A percentile compares a stretch with the other conserved stretches of the same genome.
Evolutionary conservation across 2,888 invertebrate species (phyloP).

Genomic region (Sinohyriopsis cumingii): DNA sequence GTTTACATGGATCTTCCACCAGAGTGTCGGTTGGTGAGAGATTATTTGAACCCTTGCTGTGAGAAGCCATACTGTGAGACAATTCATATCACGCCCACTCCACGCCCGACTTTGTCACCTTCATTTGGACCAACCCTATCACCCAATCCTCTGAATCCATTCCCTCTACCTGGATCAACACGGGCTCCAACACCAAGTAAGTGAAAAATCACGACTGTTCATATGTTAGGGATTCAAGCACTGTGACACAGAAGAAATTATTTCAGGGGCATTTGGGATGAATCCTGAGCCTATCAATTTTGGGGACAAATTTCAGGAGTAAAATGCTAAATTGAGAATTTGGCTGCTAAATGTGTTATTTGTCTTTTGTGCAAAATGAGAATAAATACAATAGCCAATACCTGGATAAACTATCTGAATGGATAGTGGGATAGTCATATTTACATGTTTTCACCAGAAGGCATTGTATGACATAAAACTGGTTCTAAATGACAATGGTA

Average conservation of each 20-base stretch:
- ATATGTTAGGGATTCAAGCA: not conserved
- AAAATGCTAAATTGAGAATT: too few relatives aligned
- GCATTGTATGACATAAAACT: too few relatives aligned
- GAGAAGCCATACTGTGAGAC: slow-evolving; percentile 42
- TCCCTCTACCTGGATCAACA: slow-evolving; percentile 22
- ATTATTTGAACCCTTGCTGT: slow-evolving; percentile 47
- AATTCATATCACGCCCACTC: slow-evolving; percentile 20
- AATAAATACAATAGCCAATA: too few relatives aligned
- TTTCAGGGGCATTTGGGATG: too few relatives aligned
- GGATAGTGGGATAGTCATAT: too few relatives aligned
- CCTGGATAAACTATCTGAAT: too few relatives aligned
- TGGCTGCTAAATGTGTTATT: too few relatives aligned
- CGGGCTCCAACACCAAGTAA: slow-evolving; percentile 23
- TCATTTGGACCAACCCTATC: slow-evolving; percentile 29
- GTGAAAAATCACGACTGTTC: not conserved
- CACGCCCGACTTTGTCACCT: slow-evolving; percentile 22
- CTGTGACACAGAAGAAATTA: not conserved
- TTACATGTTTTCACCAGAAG: too few relatives aligned
- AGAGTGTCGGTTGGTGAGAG: slow-evolving; percentile 40
- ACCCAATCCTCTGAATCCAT: slow-evolving; percentile 15
- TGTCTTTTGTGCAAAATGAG: too few relatives aligned
- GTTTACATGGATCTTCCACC: slow-evolving; percentile 38
- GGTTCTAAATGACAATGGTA: too few relatives aligned
- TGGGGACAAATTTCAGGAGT: too few relatives aligned
- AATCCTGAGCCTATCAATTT: too few relatives aligned